Base-by-base conservation (phyloP, 2,888 invertebrate genomes). In the Kryphioiulus occultus region DNA sequence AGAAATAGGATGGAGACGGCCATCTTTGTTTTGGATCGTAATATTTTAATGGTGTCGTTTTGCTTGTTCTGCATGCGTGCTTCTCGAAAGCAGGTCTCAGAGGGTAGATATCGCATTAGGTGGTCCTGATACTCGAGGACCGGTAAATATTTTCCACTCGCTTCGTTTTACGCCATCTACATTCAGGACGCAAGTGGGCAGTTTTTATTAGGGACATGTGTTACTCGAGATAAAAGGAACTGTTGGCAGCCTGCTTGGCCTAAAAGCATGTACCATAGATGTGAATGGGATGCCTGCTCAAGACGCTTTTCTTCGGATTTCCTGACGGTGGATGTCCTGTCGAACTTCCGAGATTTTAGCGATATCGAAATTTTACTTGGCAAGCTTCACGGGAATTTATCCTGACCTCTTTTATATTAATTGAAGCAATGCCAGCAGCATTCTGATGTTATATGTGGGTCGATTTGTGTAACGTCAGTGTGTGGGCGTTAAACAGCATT, bases 11-110 rank as follows among this genome's bases (percentile, higher is more conserved):
- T 7, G 9, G 68, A 68, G 26, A 4, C 26, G 7, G 9, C 78
- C 78, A 30, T 78, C 78, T 78, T 30, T 78, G 78, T 78, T 30
- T 78, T 68, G 68, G 30, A 78, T 30, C 78, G 26, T 78, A 78
- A 30, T 26, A 26, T 26, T 78, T 78, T 78, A 30, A 78, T 78
- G 15, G 30, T 44, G 44, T 0, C 1, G 10, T 26, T 26, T 26
- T 30, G 78, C 26, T 15, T 7, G 30, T 78, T 78, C 26, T 30
- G 30, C 78, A 78, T 30, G 78, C 30, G 26, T n/a, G 19, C 3
- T n/a, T n/a, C 12, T 9, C 17, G 17, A 17, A 15, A 47, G 42
- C 53, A 19, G 4, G 26, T 53, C 30, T 78, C 30, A 15, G 17
- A 78, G 12, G 3, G 9, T 15, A 15, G 30, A 22, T 9, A 30